These are phyloP conservation scores for Chiroxiphia lanceolata DNA, from an alignment of 2,797 vertebrate genomes.

Conservation along the genomic window DNA sequence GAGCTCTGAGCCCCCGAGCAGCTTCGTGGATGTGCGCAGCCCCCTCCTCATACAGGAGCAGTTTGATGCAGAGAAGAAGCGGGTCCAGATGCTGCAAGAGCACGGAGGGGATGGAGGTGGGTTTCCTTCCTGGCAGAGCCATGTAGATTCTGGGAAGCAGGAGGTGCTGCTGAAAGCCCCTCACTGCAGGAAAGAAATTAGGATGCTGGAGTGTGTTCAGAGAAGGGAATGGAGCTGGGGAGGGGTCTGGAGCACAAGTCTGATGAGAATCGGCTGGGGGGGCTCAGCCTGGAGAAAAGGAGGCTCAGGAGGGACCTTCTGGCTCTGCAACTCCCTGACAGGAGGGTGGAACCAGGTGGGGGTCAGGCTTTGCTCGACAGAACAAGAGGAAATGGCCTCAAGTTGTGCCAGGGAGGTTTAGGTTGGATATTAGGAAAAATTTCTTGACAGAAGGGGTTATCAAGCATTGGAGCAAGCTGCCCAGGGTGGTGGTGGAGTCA, in stretches of 20 bases:
- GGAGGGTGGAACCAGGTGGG: background rate
- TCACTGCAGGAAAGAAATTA: background rate
- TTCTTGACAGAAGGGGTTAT: background rate
- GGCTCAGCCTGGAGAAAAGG: background rate
- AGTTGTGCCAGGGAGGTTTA: background rate
- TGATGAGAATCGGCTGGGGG: background rate
- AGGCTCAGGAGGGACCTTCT: background rate
- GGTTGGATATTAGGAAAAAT: background rate
- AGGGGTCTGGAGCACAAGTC: background rate
- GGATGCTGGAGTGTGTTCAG: background rate
- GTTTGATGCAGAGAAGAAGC: background rate
- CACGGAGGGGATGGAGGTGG: background rate
- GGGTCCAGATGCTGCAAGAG: fast-evolving
- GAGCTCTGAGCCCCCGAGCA: fast-evolving
- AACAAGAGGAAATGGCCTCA: background rate
- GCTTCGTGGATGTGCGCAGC: background rate
- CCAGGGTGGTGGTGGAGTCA: background rate
- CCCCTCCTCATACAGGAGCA: background rate
- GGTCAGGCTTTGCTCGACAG: background rate
- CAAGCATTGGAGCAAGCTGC: background rate
- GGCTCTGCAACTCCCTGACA: fast-evolving
- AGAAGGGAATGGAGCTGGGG: background rate
- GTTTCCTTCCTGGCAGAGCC: background rate
- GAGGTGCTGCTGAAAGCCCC: background rate
- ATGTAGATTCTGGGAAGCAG: background rate